Base-by-base conservation (phyloP, 2,888 invertebrate genomes). In the Eristalis pertinax region DNA sequence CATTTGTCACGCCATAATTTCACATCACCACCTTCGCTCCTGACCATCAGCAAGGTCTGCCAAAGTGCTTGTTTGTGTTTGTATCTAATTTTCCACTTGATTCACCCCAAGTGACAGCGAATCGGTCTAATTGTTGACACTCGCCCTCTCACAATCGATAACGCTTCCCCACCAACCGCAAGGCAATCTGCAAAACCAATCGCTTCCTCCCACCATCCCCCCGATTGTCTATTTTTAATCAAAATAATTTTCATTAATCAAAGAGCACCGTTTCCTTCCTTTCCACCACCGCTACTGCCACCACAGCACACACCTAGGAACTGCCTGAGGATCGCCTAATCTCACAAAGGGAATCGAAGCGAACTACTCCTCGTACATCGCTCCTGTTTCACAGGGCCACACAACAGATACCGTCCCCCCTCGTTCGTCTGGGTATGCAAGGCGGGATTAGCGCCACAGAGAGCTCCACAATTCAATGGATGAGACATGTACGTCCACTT, bases 271-370 rank as follows among this genome's bases (percentile, higher is more conserved):
- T 67, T n/a, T n/a, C n/a, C n/a, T n/a, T n/a, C n/a, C n/a, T n/a
- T n/a, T 41, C 41, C 22, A 13, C 22, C n/a, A 11, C 15, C 8
- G 15, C 41, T 19, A 19, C 19, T 19, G 43, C 43, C 43, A 2
- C 15, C 15, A n/a, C 43, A 43, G 26, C n/a, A 26, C 4, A 43
- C 22, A 41, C 65, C 24, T 15, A 8, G 35, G 35, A 11, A 19
- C 19, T 50, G 50, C 50, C 8, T 4, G 19, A 19, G 50, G 19
- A 38, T 22, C 26, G 26, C 13, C 26, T 67, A 67, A 67, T 67
- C 67, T 43, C 24, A 19, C 56, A 69, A 69, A 69, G 68, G 50
- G 56, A 69, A 67, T 67, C 67, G 41, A 24, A 67, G 29, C 32
- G 2, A 69, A 32, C 32, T 8, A 32, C 32, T 32, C 32, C 32